Conservation (phyloP, 2,113 vertebrate species). For the Brachyhypopomus gauderio region DNA sequence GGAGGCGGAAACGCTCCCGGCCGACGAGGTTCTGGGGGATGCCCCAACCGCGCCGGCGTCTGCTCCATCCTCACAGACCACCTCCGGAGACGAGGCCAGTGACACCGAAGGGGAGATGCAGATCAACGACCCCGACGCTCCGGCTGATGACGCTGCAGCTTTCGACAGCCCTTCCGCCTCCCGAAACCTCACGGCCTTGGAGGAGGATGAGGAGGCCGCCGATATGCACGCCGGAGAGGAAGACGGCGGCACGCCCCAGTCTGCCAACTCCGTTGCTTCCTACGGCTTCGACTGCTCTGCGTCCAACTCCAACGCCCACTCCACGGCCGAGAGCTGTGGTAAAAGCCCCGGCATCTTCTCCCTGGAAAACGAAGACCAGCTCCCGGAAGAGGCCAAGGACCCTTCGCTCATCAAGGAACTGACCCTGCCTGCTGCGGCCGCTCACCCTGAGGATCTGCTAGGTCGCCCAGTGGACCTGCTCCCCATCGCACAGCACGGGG, state of each 20-base stretch:
- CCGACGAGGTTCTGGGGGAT: constrained; percentile 78
- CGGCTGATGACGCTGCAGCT: constrained; percentile 57
- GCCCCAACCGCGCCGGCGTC: constrained; percentile 78
- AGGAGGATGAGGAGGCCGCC: constrained; percentile 70
- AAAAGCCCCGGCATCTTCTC: constrained; percentile 82
- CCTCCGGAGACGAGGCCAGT: constrained; percentile 78
- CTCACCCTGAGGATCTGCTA: constrained; percentile 64
- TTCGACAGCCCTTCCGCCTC: constrained; percentile 68
- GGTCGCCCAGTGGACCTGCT: constrained; percentile 73
- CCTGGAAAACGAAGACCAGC: constrained; percentile 80
- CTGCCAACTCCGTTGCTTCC: constrained; percentile 78
- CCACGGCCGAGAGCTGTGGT: constrained; percentile 79
- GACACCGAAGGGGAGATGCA: constrained; percentile 79
- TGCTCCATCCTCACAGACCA: constrained; percentile 71
- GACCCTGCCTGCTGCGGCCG: constrained; percentile 63
- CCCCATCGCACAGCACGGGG: constrained; percentile 62
- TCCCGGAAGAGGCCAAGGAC: constrained; percentile 77
- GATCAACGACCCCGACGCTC: constrained; percentile 68
- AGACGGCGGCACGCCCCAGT: constrained; percentile 78
- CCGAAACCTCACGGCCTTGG: constrained; percentile 60
- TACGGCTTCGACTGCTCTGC: constrained; percentile 80
- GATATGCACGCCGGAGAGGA: constrained; percentile 57
- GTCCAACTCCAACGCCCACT: constrained; percentile 79
- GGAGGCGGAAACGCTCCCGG: constrained; percentile 79
- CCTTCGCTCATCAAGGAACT: constrained; percentile 78